These are phyloP conservation scores for Steinernema scapterisci DNA, from an alignment of 2,888 invertebrate genomes.

Conservation along the genomic window DNA sequence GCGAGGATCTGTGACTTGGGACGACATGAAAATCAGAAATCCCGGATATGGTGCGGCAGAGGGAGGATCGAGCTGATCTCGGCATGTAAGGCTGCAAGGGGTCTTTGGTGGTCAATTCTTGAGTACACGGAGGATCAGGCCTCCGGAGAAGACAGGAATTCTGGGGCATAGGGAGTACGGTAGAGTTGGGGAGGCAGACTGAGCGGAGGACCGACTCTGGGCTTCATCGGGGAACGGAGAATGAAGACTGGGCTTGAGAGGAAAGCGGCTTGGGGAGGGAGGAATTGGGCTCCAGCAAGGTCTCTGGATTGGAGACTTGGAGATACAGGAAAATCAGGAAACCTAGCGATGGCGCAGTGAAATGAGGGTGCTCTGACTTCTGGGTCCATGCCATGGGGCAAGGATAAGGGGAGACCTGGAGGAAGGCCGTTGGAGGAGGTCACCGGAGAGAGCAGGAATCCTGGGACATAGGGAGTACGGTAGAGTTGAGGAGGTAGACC, in stretches of 20 bases:
- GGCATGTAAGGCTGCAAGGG: neutral
- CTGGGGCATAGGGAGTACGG: neutral
- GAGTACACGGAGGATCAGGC: neutral
- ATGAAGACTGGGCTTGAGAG: constrained; percentile 5
- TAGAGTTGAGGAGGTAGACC: neutral
- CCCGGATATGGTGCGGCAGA: too few species aligned
- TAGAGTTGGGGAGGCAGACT: neutral
- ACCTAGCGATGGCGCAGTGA: too few species aligned
- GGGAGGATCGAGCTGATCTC: too few species aligned
- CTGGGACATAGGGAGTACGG: neutral
- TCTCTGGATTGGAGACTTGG: too few species aligned
- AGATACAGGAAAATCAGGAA: too few species aligned
- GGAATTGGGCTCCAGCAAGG: neutral
- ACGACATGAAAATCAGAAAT: too few species aligned
- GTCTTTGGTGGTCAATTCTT: constrained; percentile 1
- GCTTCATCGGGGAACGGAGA: neutral
- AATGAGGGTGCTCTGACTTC: too few species aligned
- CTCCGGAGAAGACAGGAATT: neutral
- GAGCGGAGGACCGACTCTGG: neutral
- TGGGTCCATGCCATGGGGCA: neutral
- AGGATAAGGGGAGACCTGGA: neutral
- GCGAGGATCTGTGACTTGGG: too few species aligned
- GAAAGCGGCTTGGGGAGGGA: constrained; percentile 10
- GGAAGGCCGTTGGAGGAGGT: neutral
- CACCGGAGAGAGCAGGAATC: constrained; percentile 1